Evolutionary conservation across 2,797 vertebrate species (phyloP).

Genomic region (Muscicapa comitata): DNA sequence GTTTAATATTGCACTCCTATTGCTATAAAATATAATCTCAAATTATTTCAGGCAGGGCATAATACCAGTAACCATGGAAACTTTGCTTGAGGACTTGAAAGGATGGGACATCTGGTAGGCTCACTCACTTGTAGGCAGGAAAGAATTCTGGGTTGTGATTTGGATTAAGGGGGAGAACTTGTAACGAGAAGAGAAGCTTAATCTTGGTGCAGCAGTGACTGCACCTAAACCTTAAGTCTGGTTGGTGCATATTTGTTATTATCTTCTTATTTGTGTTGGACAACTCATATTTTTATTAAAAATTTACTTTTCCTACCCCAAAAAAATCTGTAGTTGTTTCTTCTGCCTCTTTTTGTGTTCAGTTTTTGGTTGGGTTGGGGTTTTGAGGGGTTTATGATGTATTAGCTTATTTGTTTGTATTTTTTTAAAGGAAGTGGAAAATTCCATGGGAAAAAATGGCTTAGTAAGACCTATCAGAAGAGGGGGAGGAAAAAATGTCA

Average conservation of each 20-base stretch:
- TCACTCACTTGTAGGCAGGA: not conserved
- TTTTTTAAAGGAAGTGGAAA: not conserved
- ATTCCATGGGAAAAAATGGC: not conserved
- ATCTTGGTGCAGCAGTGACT: not conserved
- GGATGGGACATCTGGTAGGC: not conserved
- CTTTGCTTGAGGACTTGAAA: not conserved
- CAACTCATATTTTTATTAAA: not conserved
- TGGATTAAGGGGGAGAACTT: not conserved
- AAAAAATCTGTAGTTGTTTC: not conserved
- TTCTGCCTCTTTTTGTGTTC: not conserved
- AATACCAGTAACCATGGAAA: not conserved
- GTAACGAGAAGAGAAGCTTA: not conserved
- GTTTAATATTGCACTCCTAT: not conserved
- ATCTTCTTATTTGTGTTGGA: not conserved
- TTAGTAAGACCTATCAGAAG: not conserved
- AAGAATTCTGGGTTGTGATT: not conserved
- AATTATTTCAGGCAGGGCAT: not conserved
- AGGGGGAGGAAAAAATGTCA: not conserved
- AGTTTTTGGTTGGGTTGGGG: not conserved
- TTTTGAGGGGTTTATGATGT: fast-evolving
- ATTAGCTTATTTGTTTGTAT: not conserved
- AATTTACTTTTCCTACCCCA: not conserved
- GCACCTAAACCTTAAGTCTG: not conserved
- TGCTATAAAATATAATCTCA: not conserved
- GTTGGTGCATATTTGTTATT: not conserved